Conservation (phyloP, 2,113 vertebrate genomes). For the Tyto alba region DNA sequence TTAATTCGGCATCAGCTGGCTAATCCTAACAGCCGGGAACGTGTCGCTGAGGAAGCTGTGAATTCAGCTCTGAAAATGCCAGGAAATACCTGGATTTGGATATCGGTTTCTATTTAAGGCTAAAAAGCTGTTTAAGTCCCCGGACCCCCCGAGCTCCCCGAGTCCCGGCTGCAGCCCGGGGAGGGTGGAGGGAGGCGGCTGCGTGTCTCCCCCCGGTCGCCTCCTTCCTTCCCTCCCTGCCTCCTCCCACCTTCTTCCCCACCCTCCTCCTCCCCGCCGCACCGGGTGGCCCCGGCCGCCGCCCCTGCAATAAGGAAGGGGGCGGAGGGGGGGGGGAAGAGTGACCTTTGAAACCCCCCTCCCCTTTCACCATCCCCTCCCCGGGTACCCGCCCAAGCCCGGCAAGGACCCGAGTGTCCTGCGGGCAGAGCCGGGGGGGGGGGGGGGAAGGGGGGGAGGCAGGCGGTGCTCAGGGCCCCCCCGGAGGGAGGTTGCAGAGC, state of each 20-base stretch:
- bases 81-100: background rate
- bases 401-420: background rate
- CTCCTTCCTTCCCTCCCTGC: background rate
- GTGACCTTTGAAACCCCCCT: background rate
- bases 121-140: background rate
- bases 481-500: background rate
- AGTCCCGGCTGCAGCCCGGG: background rate
- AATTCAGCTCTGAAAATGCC: background rate
- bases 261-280: background rate
- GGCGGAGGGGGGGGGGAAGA: no score
- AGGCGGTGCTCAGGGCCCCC: background rate
- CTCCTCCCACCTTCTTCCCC: background rate
- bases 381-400: background rate
- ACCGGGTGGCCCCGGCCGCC: background rate
- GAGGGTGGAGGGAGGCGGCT: background rate
- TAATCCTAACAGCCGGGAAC: rapidly evolving
- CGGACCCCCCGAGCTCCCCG: no score
- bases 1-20: background rate
- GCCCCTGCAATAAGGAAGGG: background rate
- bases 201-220: background rate
- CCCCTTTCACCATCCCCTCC: no score
- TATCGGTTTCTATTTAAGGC: no score
- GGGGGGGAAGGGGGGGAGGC: no score
- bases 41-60: background rate
- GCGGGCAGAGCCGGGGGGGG: background rate